phyloP scores from a whole-genome alignment of 64 coral and sea anemone species.

The Orbicella faveolata region DNA sequence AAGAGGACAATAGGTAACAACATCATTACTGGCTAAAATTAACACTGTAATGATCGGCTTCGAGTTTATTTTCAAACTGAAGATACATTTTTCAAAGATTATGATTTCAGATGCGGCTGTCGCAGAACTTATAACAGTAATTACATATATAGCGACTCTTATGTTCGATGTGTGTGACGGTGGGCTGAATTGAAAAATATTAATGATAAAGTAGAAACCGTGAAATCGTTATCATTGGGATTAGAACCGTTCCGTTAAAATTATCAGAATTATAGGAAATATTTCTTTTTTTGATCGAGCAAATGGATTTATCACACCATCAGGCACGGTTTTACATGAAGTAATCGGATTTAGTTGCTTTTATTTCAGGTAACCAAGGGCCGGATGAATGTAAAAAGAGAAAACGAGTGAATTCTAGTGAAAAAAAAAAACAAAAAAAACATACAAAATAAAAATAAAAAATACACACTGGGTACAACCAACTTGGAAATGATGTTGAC shows the following conservation, averaged over 20 bases:
- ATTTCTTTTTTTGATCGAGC: no score
- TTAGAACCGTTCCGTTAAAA: neutral
- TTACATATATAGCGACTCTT: neutral
- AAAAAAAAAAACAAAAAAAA: no score
- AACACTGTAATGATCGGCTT: neutral
- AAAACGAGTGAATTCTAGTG: no score
- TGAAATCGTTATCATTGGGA: neutral
- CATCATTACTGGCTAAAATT: conserved; percentile 13
- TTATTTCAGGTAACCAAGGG: no score
- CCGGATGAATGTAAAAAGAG: no score
- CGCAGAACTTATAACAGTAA: neutral
- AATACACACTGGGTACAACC: no score
- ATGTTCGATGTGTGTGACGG: neutral
- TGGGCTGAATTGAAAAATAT: neutral
- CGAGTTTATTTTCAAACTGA: neutral
- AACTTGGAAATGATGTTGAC: no score
- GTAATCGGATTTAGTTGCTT: no score
- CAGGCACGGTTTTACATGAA: no score
- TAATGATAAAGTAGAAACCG: neutral
- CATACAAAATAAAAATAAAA: no score
- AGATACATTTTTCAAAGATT: neutral
- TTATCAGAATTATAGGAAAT: no score
- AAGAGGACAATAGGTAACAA: neutral
- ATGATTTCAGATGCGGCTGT: neutral
- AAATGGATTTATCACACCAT: no score